A percentile compares a stretch with the other conserved stretches of the same genome.
These are phyloP conservation scores for Barnardius zonarius DNA, from an alignment of 2,113 vertebrate species.

Conservation along the genomic window DNA sequence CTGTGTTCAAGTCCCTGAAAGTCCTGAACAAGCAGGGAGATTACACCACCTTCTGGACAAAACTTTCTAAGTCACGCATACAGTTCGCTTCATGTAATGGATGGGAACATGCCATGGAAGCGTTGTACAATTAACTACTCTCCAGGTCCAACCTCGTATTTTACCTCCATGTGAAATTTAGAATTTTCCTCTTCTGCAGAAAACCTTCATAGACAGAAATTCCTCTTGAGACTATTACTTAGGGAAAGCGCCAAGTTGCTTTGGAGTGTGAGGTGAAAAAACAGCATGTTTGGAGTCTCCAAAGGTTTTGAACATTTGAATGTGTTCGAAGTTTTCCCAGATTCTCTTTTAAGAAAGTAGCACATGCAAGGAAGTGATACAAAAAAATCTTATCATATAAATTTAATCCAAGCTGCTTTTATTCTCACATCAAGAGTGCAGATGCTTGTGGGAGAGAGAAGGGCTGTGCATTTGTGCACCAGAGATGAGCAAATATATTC, in stretches of 20 bases:
- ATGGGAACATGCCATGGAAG: accelerated
- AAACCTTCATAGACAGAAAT: background rate
- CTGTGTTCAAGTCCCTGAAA: background rate
- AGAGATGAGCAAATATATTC: background rate
- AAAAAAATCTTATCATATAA: background rate
- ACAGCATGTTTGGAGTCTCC: background rate
- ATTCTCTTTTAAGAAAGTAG: background rate
- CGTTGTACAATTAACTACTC: accelerated
- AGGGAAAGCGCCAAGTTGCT: background rate
- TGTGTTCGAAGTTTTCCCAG: background rate
- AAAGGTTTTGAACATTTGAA: background rate
- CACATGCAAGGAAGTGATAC: background rate
- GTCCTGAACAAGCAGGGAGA: constrained; percentile 4
- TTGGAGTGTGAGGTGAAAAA: background rate
- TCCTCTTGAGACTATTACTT: background rate
- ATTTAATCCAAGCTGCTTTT: background rate
- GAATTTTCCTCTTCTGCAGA: background rate
- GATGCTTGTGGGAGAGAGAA: background rate
- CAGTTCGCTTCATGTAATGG: accelerated
- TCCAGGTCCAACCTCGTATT: background rate
- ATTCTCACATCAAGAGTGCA: background rate
- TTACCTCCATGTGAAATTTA: background rate
- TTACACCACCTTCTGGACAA: constrained; percentile 72
- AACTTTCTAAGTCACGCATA: background rate
- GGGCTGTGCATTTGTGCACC: background rate